phyloP scores from a whole-genome alignment of 1,140 invertebrate species.

The Gyrodactylus salaris region DNA sequence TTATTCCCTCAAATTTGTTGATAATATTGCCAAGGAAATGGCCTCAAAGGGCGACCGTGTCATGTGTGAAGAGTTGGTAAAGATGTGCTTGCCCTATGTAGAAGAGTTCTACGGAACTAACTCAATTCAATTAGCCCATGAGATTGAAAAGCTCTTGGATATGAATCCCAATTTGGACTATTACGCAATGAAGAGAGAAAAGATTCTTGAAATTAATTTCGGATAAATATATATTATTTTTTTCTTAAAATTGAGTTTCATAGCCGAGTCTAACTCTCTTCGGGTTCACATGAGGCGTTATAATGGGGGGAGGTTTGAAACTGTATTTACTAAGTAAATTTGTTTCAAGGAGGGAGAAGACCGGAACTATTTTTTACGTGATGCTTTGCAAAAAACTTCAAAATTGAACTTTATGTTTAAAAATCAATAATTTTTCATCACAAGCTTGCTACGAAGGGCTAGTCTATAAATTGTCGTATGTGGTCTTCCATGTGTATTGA shows the following conservation, averaged over 20 bases:
- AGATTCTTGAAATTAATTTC: not conserved
- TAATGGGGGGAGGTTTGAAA: too few relatives aligned
- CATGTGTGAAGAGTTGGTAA: not conserved
- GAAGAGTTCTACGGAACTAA: not conserved
- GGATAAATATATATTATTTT: not conserved
- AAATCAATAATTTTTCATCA: too few relatives aligned
- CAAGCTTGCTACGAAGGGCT: too few relatives aligned
- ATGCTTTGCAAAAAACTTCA: too few relatives aligned
- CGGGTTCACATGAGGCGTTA: too few relatives aligned
- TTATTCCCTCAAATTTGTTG: not conserved
- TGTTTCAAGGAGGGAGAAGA: too few relatives aligned
- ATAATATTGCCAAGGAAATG: not conserved
- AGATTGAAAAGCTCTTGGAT: not conserved
- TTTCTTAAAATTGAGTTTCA: not conserved
- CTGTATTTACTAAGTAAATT: too few relatives aligned
- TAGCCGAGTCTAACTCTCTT: too few relatives aligned
- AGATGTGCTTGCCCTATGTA: not conserved
- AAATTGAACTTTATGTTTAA: too few relatives aligned
- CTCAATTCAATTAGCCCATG: not conserved
- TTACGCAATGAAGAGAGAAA: not conserved
- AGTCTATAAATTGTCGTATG: too few relatives aligned
- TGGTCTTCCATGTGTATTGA: too few relatives aligned
- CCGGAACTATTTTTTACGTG: too few relatives aligned
- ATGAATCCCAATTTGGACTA: not conserved
- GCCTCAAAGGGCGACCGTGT: not conserved